Conservation (phyloP, 1,140 invertebrate species). For the Caenorhabditis briggsae region DNA sequence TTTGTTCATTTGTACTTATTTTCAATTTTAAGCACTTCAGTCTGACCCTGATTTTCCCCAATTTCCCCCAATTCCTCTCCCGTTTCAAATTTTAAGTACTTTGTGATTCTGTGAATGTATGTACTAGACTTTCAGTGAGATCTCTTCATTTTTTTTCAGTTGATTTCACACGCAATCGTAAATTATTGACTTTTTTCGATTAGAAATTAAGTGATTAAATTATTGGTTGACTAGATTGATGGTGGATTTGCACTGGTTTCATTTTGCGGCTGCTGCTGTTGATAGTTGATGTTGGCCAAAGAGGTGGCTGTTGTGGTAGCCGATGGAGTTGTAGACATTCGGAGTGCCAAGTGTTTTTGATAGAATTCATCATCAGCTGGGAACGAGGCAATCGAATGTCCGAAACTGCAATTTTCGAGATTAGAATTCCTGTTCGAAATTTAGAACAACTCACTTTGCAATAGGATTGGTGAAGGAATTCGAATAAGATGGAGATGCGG, state of each 20-base stretch:
- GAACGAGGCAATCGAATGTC: slow-evolving; percentile 60
- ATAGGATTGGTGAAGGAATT: slow-evolving; percentile 65
- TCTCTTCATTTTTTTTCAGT: slow-evolving; percentile 11
- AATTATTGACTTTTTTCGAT: slow-evolving; percentile 34
- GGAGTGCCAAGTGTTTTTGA: slow-evolving; percentile 61
- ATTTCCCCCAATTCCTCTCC: no score
- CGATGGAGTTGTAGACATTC: slow-evolving; percentile 57
- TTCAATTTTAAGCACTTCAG: background rate
- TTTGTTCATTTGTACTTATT: background rate
- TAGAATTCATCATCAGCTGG: slow-evolving; percentile 65
- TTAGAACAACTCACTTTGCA: slow-evolving; percentile 51
- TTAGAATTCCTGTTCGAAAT: background rate
- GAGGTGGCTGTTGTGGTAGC: slow-evolving; percentile 47
- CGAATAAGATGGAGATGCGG: slow-evolving; percentile 57
- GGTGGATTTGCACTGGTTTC: slow-evolving; percentile 26
- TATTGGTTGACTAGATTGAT: background rate
- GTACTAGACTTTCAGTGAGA: background rate
- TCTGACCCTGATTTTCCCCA: background rate
- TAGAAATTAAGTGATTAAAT: background rate
- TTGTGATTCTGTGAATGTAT: background rate
- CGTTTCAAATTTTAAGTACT: background rate
- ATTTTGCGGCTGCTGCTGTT: slow-evolving; percentile 42
- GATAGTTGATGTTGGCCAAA: slow-evolving; percentile 59
- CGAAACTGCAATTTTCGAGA: slow-evolving; percentile 49
- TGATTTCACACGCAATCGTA: slow-evolving; percentile 49